phyloP scores from a whole-genome alignment of 2,113 vertebrate species.

The Rhea americana region DNA sequence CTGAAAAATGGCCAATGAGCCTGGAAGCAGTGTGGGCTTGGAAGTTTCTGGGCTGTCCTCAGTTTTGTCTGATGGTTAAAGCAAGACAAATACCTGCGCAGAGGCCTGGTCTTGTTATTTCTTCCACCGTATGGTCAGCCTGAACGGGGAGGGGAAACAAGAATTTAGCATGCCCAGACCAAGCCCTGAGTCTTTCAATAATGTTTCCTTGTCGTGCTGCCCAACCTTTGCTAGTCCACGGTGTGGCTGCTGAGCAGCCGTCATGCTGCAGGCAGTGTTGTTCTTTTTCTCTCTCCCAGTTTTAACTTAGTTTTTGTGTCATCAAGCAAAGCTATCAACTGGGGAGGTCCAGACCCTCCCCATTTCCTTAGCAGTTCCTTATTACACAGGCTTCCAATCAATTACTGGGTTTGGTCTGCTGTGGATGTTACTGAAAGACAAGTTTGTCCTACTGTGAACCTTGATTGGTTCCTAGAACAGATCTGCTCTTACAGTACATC shows the following conservation, averaged over 20 bases:
- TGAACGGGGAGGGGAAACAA: neutral
- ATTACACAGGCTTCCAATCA: neutral
- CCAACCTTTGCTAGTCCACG: neutral
- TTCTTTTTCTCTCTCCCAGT: neutral
- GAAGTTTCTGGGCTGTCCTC: neutral
- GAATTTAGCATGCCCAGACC: neutral
- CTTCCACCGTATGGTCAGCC: neutral
- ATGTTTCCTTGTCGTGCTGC: neutral
- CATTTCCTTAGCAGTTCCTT: neutral
- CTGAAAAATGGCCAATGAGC: neutral
- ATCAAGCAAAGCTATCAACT: neutral
- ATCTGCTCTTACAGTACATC: neutral
- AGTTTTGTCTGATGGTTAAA: neutral
- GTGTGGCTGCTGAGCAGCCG: neutral
- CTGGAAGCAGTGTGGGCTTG: neutral
- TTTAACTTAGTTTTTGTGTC: neutral
- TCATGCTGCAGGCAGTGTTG: neutral
- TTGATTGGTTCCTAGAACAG: neutral
- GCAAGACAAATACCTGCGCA: neutral
- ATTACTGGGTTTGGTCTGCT: neutral
- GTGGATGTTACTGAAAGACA: neutral
- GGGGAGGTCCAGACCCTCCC: neutral
- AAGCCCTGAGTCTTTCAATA: neutral
- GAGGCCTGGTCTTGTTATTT: neutral
- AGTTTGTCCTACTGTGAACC: neutral